phyloP scores from a whole-genome alignment of 2,888 invertebrate genomes.

The Pseudococcus viburni region DNA sequence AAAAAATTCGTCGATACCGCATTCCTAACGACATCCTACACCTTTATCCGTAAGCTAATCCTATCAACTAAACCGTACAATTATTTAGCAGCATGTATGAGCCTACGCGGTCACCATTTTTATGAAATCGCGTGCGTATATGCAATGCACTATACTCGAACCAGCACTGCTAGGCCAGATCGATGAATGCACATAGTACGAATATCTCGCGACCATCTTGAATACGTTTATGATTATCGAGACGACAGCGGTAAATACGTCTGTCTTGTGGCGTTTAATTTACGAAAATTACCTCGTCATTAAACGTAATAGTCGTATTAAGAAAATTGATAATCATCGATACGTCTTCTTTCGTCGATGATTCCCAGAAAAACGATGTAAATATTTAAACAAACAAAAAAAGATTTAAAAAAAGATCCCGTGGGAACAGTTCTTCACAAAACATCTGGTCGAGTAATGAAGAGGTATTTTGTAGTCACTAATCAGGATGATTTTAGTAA shows the following conservation, averaged over 20 bases:
- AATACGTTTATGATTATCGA: background rate
- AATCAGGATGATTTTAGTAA: too few relatives aligned
- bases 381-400: background rate
- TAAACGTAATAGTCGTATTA: background rate
- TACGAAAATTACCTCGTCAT: background rate
- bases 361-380: background rate
- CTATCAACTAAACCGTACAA: conserved; percentile 13
- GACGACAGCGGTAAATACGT: background rate
- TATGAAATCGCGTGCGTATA: background rate
- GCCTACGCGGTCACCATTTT: conserved; percentile 32
- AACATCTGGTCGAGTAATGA: too few relatives aligned
- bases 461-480: too few relatives aligned
- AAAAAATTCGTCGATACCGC: conserved; percentile 21
- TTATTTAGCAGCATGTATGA: conserved; percentile 18
- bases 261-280: background rate
- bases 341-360: background rate
- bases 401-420: too few relatives aligned
- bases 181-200: background rate
- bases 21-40: conserved; percentile 49
- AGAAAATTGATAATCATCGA: background rate
- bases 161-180: background rate
- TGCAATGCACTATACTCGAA: background rate
- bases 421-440: background rate
- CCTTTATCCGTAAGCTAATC: conserved; percentile 34
- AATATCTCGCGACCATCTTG: conserved; percentile 20